phyloP scores from a whole-genome alignment of 1,140 invertebrate genomes.

The Apis cerana region DNA sequence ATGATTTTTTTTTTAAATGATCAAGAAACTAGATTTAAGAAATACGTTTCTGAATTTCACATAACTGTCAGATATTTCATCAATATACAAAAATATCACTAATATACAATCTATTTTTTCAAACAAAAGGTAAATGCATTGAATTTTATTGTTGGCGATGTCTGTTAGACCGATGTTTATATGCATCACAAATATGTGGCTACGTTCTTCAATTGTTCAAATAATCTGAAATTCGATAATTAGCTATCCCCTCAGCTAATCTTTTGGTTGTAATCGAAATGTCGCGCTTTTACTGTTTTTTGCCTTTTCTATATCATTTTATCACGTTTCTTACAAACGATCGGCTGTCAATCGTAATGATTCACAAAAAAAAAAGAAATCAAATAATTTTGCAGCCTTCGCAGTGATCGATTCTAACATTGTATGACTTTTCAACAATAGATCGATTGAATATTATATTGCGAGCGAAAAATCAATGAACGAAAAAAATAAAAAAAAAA shows the following conservation, averaged over 20 bases:
- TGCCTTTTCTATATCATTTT: slow-evolving; percentile 45
- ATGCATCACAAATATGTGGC: slow-evolving; percentile 31
- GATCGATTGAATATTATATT: background rate
- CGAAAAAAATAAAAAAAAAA: no score
- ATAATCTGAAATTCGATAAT: slow-evolving; percentile 50
- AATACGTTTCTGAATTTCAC: no score
- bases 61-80: no score
- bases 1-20: no score
- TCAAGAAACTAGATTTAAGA: no score
- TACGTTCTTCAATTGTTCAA: slow-evolving; percentile 14
- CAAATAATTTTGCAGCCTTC: slow-evolving; percentile 29
- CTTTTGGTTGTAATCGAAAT: slow-evolving; percentile 54
- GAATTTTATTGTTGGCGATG: slow-evolving; percentile 8
- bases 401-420: background rate
- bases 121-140: background rate
- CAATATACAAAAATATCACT: no score
- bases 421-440: background rate
- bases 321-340: slow-evolving; percentile 32
- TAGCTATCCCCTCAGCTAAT: slow-evolving; percentile 54
- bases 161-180: background rate
- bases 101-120: background rate
- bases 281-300: slow-evolving; percentile 60
- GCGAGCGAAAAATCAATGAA: no score
- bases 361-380: slow-evolving; percentile 5
- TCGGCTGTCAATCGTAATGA: no score